Evolutionary conservation across 2,113 vertebrate species (phyloP).

Genomic region (Python bivittatus): DNA sequence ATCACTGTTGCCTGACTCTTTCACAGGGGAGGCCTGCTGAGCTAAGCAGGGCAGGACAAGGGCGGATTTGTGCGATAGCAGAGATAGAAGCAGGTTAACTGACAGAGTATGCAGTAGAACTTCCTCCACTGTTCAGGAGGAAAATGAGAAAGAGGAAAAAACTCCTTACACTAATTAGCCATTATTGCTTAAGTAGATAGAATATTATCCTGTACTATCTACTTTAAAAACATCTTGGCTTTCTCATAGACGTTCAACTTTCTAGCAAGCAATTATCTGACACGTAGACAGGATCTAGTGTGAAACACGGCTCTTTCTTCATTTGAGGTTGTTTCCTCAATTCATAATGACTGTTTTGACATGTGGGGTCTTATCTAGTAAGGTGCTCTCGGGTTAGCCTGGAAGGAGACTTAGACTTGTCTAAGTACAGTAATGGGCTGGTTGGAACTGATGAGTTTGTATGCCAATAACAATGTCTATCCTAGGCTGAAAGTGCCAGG

Average conservation of each 20-base stretch:
- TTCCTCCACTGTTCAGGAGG: not conserved
- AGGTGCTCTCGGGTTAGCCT: conserved; percentile 68
- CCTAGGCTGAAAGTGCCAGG: conserved; percentile 80
- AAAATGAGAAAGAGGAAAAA: conserved; percentile 19
- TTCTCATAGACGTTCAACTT: not conserved
- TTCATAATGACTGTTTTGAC: conserved; percentile 38
- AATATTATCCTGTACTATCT: conserved; percentile 27
- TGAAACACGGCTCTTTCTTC: not conserved
- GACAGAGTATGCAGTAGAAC: conserved; percentile 30
- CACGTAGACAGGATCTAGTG: not conserved
- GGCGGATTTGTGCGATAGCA: conserved; percentile 55
- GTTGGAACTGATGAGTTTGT: conserved; percentile 82
- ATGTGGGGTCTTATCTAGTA: conserved; percentile 43
- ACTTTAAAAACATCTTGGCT: not conserved
- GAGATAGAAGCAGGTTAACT: conserved; percentile 55
- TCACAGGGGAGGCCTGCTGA: conserved; percentile 67
- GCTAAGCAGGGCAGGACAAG: conserved; percentile 53
- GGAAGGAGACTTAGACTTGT: conserved; percentile 62
- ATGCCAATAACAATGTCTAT: conserved; percentile 81
- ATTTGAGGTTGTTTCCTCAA: conserved; percentile 37
- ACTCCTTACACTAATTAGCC: conserved; percentile 6
- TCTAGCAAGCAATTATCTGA: not conserved
- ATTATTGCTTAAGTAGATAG: not conserved
- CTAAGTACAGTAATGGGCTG: conserved; percentile 70
- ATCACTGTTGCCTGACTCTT: conserved; percentile 72